Evolutionary conservation across 2,113 vertebrate genomes (phyloP), one percentile per base, ranked within the genome.

Genomic region (Rousettus leschenaultii): DNA sequence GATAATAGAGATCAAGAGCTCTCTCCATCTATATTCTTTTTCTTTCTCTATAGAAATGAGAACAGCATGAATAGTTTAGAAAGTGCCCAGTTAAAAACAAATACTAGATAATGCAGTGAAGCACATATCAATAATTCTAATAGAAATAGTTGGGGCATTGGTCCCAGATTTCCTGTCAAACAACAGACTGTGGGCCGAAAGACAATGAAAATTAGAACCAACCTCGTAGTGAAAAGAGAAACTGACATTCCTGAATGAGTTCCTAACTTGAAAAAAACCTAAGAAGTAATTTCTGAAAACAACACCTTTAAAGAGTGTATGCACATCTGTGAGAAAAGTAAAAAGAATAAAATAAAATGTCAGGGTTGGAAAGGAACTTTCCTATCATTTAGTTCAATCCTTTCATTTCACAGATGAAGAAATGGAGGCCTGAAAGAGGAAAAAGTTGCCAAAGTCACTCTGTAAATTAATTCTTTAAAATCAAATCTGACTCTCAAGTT

Each of bases 391-490:
- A 95, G 19, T 11, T 83, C 28, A n/a, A 63, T 78, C 16, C 9
- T 78, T 77, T 84, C 77, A 89, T 75, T 93, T 89, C 59, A 92
- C 14, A 83, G 66, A 63, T 87, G 66, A 96, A 77, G 30, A 94
- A 90, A 88, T 0, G 30, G 51, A 87, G 14, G 19, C 13, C 2
- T 14, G 26, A 83, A 89, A 40, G 3, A 18, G 28, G 15, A 22
- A 28, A n/a, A 45, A 61, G 71, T 57, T 83, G 51, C 22, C 45
- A 63, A 70, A 92, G 57, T 66, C 30, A 79, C 40, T 83, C 14
- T 84, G n/a, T 59, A 84, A 96, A 78, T 71, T 65, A 89, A 26
- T 88, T 96, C 35, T 78, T 95, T 79, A 65, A 94, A 91, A 89
- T 40, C 9, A 70, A 89, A 38, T 66, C 10, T 66, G 30, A 85